phyloP scores from a whole-genome alignment of 1,140 invertebrate genomes.

The Philopotamus ludificatus region DNA sequence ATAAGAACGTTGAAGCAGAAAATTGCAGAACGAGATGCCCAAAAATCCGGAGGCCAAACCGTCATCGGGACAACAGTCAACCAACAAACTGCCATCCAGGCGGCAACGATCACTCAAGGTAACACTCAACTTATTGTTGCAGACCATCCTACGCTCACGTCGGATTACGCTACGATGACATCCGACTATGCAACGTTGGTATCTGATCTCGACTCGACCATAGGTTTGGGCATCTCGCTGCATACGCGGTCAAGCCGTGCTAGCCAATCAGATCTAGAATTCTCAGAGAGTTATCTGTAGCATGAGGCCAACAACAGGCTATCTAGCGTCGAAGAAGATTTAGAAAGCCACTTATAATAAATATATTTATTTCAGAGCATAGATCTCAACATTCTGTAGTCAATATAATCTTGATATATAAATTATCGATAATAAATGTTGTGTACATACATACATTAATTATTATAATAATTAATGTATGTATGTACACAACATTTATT shows the following conservation, averaged over 20 bases:
- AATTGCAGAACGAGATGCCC: constrained; percentile 70
- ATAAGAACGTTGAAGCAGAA: constrained; percentile 77
- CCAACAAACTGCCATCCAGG: constrained; percentile 42
- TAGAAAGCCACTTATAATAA: constrained; percentile 11
- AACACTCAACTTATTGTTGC: constrained; percentile 61
- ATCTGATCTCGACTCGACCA: constrained; percentile 72
- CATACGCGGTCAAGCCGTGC: constrained; percentile 73
- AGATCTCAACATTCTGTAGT: no score
- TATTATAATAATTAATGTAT: no score
- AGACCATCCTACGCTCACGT: constrained; percentile 71
- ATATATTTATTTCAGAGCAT: no score
- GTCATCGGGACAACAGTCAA: constrained; percentile 7
- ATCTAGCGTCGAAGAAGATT: background rate
- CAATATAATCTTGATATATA: no score
- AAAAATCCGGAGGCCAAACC: constrained; percentile 43
- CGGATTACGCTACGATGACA: constrained; percentile 69
- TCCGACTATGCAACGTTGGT: constrained; percentile 70
- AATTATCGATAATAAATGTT: no score
- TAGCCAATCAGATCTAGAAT: constrained; percentile 79
- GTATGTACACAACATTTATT: no score
- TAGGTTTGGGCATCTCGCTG: constrained; percentile 61
- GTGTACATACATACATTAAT: no score
- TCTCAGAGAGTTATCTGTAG: constrained; percentile 85
- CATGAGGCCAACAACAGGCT: constrained; percentile 7
- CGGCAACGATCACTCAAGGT: constrained; percentile 58